These are phyloP conservation scores for Euplexia lucipara DNA, from an alignment of 2,888 invertebrate genomes.

Conservation along the genomic window DNA sequence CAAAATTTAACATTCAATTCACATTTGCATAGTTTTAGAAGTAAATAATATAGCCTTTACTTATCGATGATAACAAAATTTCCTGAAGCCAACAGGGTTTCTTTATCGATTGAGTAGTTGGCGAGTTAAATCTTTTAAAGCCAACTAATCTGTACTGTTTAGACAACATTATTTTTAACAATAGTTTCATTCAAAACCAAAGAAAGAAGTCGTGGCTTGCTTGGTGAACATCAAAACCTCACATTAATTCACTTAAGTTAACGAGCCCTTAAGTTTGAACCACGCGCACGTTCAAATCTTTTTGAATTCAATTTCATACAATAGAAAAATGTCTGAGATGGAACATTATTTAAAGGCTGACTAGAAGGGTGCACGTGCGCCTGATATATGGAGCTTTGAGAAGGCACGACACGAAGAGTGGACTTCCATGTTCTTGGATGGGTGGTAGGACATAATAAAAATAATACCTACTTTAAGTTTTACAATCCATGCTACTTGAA, in stretches of 20 bases:
- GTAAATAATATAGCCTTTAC: no score
- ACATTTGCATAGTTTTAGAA: no score
- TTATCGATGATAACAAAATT: no score
- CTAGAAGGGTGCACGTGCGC: constrained; percentile 20
- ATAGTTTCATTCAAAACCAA: no score
- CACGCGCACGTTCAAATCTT: neutral
- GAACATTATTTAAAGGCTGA: constrained; percentile 24
- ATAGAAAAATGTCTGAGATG: constrained; percentile 18
- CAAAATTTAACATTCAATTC: no score
- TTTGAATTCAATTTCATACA: constrained; percentile 3
- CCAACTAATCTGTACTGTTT: no score
- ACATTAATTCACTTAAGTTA: neutral
- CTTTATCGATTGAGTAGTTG: no score
- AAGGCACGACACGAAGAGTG: constrained; percentile 22
- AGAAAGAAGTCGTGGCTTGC: no score
- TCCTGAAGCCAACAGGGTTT: no score
- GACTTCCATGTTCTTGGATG: constrained; percentile 21
- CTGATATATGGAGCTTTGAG: constrained; percentile 34
- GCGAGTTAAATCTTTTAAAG: no score
- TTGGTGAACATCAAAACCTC: neutral
- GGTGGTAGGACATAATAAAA: neutral
- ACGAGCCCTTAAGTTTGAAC: neutral
- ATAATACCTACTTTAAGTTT: neutral
- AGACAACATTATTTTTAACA: no score
- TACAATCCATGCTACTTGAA: neutral